Percentiles rank a stretch among this genome's conserved stretches.
Conservation (phyloP, 2,888 invertebrate genomes). For the Tetramorium bicarinatum region DNA sequence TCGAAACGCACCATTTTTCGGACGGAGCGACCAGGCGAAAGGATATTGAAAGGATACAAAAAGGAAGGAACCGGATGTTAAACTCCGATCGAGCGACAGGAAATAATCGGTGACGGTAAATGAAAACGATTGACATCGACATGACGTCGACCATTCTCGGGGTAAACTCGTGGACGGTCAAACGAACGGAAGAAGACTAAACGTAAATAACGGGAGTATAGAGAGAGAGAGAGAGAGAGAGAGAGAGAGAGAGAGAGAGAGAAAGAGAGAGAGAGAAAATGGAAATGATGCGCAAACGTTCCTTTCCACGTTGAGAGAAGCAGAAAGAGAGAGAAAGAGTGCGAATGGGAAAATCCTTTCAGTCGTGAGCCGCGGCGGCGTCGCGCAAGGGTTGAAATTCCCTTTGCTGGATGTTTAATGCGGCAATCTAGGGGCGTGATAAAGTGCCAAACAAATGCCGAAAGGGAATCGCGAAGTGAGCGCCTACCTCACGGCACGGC, state of each 20-base stretch:
- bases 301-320: background rate
- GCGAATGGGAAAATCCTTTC: constrained; percentile 50
- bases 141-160: constrained; percentile 56
- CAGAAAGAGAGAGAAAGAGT: background rate
- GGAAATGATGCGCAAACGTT: constrained; percentile 29
- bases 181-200: background rate
- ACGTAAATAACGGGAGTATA: background rate
- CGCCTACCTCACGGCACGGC: constrained; percentile 51
- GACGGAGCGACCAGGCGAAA: constrained; percentile 2
- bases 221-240: background rate
- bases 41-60: background rate
- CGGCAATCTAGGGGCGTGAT: constrained; percentile 86
- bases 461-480: constrained; percentile 84
- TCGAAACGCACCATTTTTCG: constrained; percentile 58
- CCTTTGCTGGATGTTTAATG: constrained; percentile 86
- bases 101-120: constrained; percentile 19
- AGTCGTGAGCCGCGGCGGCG: constrained; percentile 29
- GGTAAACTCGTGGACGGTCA: background rate
- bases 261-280: background rate
- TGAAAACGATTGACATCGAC: constrained; percentile 15
- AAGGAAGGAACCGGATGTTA: constrained; percentile 25
- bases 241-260: background rate
- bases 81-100: constrained; percentile 20
- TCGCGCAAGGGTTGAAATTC: constrained; percentile 80
- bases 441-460: constrained; percentile 84